These are phyloP conservation scores for Sus scrofa DNA, from an alignment of 2,113 vertebrate genomes.

Conservation along the genomic window DNA sequence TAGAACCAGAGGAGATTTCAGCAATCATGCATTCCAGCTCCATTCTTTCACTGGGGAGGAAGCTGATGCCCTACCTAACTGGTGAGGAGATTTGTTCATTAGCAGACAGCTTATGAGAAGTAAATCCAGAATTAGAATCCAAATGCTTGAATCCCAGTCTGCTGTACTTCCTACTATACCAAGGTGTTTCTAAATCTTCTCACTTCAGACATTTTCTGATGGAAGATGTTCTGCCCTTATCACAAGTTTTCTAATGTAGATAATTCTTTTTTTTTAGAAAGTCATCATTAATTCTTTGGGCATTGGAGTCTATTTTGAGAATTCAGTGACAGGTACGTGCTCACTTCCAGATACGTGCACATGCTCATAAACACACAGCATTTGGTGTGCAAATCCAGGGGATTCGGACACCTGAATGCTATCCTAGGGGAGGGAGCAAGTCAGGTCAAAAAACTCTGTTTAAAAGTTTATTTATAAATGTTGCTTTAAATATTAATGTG, in stretches of 20 bases:
- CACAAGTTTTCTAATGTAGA: not conserved
- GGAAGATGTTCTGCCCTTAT: not conserved
- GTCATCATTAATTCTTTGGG: not conserved
- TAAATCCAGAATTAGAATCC: not conserved
- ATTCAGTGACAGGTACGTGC: not conserved
- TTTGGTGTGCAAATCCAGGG: not conserved
- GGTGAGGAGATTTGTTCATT: not conserved
- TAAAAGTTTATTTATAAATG: constrained; percentile 49
- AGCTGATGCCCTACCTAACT: not conserved
- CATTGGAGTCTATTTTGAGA: constrained; percentile 27
- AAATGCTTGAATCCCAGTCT: not conserved
- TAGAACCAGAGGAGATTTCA: not conserved
- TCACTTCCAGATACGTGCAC: constrained; percentile 3
- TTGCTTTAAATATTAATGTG: constrained; percentile 49
- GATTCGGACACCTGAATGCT: not conserved
- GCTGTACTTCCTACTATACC: not conserved
- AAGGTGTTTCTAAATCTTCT: not conserved
- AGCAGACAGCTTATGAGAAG: not conserved
- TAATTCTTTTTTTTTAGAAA: not conserved
- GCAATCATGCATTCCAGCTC: not conserved
- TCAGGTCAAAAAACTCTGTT: not conserved
- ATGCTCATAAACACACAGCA: not conserved
- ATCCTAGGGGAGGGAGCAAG: not conserved
- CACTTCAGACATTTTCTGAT: constrained; percentile 22
- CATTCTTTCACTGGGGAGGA: not conserved